Base-by-base conservation (phyloP, 2,888 invertebrate species). In the Cryptocheilus praepositus region DNA sequence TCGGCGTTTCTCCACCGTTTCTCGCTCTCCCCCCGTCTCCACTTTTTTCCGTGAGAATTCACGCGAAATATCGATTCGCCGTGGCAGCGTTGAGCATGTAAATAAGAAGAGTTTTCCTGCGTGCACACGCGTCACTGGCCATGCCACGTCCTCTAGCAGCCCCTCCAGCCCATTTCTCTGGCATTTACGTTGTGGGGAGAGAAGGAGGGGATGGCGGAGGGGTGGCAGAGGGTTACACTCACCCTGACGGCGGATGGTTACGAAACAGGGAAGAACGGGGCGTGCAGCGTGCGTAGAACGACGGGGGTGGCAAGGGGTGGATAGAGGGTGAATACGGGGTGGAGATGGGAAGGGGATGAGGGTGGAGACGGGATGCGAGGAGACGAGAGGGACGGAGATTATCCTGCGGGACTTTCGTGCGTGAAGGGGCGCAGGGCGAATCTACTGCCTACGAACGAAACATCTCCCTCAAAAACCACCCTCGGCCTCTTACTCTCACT, bases 81-180 rank as follows among this genome's bases (percentile, higher is more conserved):
- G 73, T 80, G 80, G 81, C 78, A 80, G 77, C 75, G 53, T 70
- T 79, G 80, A 82, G 84, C 86, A 85, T 86, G 86, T 86, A 86
- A 88, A 86, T 86, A 87, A 87, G 86, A 84, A 85, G 86, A 87
- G 86, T 87, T 87, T 87, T 86, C 82, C 87, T 85, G 86, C 85
- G 86, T 86, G 86, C 87, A 86, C 84, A 87, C 87, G 87, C 86
- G 87, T 87, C 87, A 87, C 85, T 87, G 86, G 75, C 83, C 83
- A 81, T 85, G 83, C 84, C 84, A 80, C 83, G 72, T 79, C 73
- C 74, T 74, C 43, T 11, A 63, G 72, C 74, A 67, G 70, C 70
- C 81, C 71, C 75, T 79, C 74, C 75, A 74, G 76, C 77, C 79
- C 75, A 75, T 78, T 80, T 79, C 76, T 79, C 81, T 80, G 83